These are phyloP conservation scores for Melanotaenia trifasciata DNA, from an alignment of 2,797 vertebrate genomes.

Conservation along the genomic window DNA sequence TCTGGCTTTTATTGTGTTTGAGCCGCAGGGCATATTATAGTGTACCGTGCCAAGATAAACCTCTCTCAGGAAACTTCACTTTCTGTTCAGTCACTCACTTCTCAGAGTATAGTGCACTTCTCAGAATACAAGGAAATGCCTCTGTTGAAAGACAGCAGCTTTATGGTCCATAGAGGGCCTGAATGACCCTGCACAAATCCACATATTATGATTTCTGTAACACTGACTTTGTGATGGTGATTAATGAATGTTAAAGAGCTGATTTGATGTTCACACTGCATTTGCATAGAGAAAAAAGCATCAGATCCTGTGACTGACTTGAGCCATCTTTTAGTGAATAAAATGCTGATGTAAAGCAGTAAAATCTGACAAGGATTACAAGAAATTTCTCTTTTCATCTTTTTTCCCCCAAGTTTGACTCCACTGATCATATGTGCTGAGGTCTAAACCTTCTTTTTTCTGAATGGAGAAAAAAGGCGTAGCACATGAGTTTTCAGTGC, in stretches of 20 bases:
- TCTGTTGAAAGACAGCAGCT: slow-evolving; percentile 63
- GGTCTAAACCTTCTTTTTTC: slow-evolving; percentile 16
- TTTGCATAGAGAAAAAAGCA: slow-evolving; percentile 67
- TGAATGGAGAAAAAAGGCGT: slow-evolving; percentile 30
- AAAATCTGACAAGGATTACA: slow-evolving; percentile 30
- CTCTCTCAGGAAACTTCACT: slow-evolving; percentile 79
- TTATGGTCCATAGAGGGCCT: slow-evolving; percentile 56
- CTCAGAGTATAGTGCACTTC: slow-evolving; percentile 60
- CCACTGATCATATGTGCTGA: slow-evolving; percentile 14
- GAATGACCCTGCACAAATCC: slow-evolving; percentile 43
- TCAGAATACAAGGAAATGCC: slow-evolving; percentile 80
- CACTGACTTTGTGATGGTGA: slow-evolving; percentile 37
- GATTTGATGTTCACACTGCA: slow-evolving; percentile 50
- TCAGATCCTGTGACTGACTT: slow-evolving; percentile 48
- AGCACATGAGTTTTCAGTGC: slow-evolving; percentile 41
- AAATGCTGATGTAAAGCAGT: slow-evolving; percentile 58
- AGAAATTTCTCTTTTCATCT: too few species aligned
- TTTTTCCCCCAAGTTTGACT: background rate
- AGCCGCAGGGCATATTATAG: slow-evolving; percentile 61
- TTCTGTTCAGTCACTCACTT: slow-evolving; percentile 68
- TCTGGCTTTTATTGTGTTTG: slow-evolving; percentile 67
- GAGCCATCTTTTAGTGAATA: slow-evolving; percentile 52
- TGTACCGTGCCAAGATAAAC: slow-evolving; percentile 75
- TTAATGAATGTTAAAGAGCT: slow-evolving; percentile 59
- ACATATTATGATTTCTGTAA: slow-evolving; percentile 46